Percentiles rank a stretch among this genome's conserved stretches.
Conservation (phyloP, 2,888 invertebrate genomes). For the Habrosyne pyritoides region DNA sequence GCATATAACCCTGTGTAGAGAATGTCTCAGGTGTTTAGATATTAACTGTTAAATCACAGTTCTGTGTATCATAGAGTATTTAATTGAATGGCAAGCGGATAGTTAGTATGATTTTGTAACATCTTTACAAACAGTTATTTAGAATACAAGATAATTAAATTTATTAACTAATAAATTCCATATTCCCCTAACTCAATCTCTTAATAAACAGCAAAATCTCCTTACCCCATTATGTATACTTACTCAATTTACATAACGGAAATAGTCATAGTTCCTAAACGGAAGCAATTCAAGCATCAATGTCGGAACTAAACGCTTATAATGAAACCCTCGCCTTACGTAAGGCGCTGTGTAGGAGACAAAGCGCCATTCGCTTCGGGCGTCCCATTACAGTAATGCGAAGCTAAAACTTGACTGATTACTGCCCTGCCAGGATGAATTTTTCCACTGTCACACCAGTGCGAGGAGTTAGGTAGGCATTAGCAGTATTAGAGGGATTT, state of each 20-base stretch:
- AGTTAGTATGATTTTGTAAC: too few relatives aligned
- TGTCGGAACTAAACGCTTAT: slow-evolving; percentile 28
- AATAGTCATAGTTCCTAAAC: slow-evolving; percentile 27
- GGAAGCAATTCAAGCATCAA: slow-evolving; percentile 30
- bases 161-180: slow-evolving; percentile 2
- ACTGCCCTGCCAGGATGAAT: slow-evolving; percentile 64
- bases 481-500: slow-evolving; percentile 62
- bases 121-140: too few relatives aligned
- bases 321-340: slow-evolving; percentile 33
- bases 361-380: slow-evolving; percentile 54
- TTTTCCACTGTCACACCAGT: slow-evolving; percentile 59
- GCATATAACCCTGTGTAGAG: too few relatives aligned
- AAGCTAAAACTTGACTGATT: slow-evolving; percentile 77
- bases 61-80: too few relatives aligned
- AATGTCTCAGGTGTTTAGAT: too few relatives aligned
- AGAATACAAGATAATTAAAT: slow-evolving; percentile 16
- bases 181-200: not conserved
- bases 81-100: too few relatives aligned
- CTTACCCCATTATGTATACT: slow-evolving; percentile 15
- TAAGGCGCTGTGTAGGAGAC: slow-evolving; percentile 52
- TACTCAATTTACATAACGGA: slow-evolving; percentile 26
- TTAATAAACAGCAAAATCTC: not conserved
- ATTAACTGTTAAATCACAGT: too few relatives aligned
- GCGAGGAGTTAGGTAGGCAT: slow-evolving; percentile 50
- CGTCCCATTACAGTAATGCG: slow-evolving; percentile 72